phyloP scores from a whole-genome alignment of 2,888 invertebrate species.

The Shargacucullia verbasci region DNA sequence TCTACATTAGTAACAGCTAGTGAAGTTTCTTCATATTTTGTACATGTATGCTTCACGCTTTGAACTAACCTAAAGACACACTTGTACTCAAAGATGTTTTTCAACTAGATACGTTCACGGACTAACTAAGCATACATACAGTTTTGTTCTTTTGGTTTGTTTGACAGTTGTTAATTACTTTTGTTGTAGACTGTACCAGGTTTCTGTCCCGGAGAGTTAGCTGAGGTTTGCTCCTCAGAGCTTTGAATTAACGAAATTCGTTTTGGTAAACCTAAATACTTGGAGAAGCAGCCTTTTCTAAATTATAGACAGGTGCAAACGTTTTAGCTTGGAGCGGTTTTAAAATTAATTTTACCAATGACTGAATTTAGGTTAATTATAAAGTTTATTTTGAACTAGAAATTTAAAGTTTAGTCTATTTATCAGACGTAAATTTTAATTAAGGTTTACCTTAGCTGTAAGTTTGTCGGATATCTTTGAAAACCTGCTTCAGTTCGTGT shows the following conservation, averaged over 20 bases:
- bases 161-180: conserved; percentile 67
- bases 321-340: conserved; percentile 21
- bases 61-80: conserved; percentile 10
- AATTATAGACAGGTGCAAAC: conserved; percentile 47
- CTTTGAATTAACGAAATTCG: conserved; percentile 55
- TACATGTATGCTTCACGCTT: conserved; percentile 19
- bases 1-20: conserved; percentile 14
- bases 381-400: conserved; percentile 28
- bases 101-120: conserved; percentile 15
- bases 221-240: conserved; percentile 51
- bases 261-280: conserved; percentile 49
- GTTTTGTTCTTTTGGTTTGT: conserved; percentile 58
- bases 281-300: conserved; percentile 28
- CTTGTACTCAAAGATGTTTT: conserved; percentile 23
- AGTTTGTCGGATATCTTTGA: background rate
- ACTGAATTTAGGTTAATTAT: conserved; percentile 5
- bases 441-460: background rate
- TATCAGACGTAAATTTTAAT: conserved; percentile 5
- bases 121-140: conserved; percentile 18
- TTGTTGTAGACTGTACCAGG: conserved; percentile 56
- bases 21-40: conserved; percentile 28
- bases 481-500: conserved; percentile 4
- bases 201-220: conserved; percentile 47
- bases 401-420: conserved; percentile 14
- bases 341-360: conserved; percentile 1